Conservation (phyloP, 2,113 vertebrate genomes). For the Pycnonotus jocosus region DNA sequence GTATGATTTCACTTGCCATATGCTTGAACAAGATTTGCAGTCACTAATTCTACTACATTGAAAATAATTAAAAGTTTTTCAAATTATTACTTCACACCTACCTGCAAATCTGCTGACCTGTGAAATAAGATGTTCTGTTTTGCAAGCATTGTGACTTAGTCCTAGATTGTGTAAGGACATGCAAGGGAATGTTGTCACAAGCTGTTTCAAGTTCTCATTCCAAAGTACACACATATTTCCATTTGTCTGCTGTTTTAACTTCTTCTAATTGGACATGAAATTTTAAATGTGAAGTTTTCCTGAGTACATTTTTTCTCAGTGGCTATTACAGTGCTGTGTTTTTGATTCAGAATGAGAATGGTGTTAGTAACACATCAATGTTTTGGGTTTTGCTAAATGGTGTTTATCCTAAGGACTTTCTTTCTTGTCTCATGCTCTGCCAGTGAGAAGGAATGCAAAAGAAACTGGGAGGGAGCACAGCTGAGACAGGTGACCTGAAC, state of each 20-base stretch:
- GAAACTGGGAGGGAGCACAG: not conserved
- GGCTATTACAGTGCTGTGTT: not conserved
- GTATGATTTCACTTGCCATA: not conserved
- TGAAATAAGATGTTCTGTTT: not conserved
- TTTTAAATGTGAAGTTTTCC: not conserved
- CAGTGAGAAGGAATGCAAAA: not conserved
- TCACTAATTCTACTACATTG: not conserved
- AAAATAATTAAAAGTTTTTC: not conserved
- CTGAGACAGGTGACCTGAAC: too few species aligned
- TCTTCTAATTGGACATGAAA: not conserved
- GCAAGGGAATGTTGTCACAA: not conserved
- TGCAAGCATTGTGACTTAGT: not conserved
- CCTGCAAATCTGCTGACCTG: not conserved
- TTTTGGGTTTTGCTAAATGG: not conserved
- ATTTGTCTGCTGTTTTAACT: not conserved
- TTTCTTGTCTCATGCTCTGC: not conserved
- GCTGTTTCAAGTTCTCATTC: not conserved
- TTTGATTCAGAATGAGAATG: not conserved
- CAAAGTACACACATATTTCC: not conserved
- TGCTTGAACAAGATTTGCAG: not conserved
- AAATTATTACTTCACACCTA: not conserved
- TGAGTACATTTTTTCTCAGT: not conserved
- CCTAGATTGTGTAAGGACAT: not conserved
- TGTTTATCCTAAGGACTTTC: not conserved
- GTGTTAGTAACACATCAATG: not conserved